A percentile compares a stretch with the other conserved stretches of the same genome.
These are phyloP conservation scores for Julus scandinavius DNA, from an alignment of 2,888 invertebrate species.

Conservation along the genomic window DNA sequence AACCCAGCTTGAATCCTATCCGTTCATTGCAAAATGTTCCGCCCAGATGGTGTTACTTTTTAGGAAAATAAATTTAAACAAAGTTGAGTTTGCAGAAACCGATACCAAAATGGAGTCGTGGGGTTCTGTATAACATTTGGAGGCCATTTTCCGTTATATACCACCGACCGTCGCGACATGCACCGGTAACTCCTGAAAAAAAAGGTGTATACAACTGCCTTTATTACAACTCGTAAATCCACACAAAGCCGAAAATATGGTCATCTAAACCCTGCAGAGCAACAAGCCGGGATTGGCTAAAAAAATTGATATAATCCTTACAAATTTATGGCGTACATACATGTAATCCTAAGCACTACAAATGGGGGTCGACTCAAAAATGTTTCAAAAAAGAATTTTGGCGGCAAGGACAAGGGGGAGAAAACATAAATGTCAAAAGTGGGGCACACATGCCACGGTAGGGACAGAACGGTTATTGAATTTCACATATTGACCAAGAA, in stretches of 20 bases:
- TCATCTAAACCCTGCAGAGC: background rate
- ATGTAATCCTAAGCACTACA: background rate
- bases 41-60: background rate
- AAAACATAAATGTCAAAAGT: slow-evolving; percentile 7
- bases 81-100: background rate
- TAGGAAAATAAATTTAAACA: background rate
- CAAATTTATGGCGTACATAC: background rate
- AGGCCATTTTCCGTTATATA: background rate
- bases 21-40: background rate
- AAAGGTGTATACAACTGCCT: background rate
- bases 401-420: background rate
- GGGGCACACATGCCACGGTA: background rate
- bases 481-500: slow-evolving; percentile 1
- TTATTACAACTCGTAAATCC: background rate
- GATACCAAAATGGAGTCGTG: background rate
- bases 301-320: slow-evolving; percentile 1
- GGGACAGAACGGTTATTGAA: background rate
- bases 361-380: background rate
- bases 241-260: background rate
- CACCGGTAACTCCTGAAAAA: background rate
- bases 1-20: background rate
- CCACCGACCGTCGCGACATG: background rate
- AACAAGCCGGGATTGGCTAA: background rate
- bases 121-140: background rate
- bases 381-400: background rate